Evolutionary conservation across 2,113 vertebrate genomes (phyloP).

Genomic region (Pampusana beccarii): DNA sequence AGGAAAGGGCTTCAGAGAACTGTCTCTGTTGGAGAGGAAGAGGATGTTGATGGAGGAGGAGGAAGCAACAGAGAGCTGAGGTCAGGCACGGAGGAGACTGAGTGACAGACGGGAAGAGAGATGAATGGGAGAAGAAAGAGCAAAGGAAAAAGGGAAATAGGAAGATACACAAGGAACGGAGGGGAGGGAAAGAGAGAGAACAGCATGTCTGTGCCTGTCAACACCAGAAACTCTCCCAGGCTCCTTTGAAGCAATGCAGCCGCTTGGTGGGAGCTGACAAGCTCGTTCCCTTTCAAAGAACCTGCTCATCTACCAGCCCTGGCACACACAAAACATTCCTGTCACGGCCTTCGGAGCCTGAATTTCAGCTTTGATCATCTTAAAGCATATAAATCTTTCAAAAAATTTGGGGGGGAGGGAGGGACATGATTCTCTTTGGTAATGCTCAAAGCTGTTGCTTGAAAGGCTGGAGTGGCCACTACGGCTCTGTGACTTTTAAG

Average conservation of each 20-base stretch:
- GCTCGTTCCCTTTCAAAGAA: conserved; percentile 72
- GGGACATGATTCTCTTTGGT: conserved; percentile 48
- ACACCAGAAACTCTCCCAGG: conserved; percentile 22
- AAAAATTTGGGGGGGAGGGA: neutral
- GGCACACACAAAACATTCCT: conserved; percentile 44
- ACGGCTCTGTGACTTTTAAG: neutral
- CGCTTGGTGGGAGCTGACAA: conserved; percentile 53
- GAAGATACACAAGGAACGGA: neutral
- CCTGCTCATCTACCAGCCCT: conserved; percentile 25
- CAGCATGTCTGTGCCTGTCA: conserved; percentile 40
- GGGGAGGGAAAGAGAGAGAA: neutral
- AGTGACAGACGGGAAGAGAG: neutral
- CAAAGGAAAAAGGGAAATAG: neutral
- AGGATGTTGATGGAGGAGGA: neutral
- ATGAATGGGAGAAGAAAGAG: neutral
- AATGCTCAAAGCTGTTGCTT: conserved; percentile 41
- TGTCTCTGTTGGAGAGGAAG: neutral
- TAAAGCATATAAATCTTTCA: conserved; percentile 70
- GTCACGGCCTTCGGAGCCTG: conserved; percentile 51
- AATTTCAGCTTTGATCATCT: conserved; percentile 74
- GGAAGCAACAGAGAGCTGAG: neutral
- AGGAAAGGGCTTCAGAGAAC: neutral
- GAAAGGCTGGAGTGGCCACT: conserved; percentile 21
- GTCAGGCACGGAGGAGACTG: neutral
- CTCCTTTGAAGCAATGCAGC: conserved; percentile 70